These are phyloP conservation scores for Elachura formosa DNA, from an alignment of 2,113 vertebrate genomes.

Conservation along the genomic window DNA sequence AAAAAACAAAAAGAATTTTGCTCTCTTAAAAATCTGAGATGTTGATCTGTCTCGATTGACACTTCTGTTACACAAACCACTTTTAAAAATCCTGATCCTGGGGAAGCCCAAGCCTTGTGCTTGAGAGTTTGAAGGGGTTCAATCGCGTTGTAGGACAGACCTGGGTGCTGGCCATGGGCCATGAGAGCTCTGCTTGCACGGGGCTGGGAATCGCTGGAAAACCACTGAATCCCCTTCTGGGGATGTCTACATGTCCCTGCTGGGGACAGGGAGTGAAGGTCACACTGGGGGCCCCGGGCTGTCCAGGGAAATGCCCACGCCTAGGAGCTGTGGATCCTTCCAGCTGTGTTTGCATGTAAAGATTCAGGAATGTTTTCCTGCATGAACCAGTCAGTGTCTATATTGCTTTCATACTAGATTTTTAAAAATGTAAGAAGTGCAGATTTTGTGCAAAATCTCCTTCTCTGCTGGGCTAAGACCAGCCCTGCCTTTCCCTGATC, in stretches of 20 bases:
- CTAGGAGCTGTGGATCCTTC: background rate
- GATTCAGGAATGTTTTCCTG: background rate
- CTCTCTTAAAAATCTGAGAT: background rate
- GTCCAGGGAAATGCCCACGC: background rate
- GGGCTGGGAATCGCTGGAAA: rapidly evolving
- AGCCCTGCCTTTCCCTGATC: background rate
- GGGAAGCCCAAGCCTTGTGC: background rate
- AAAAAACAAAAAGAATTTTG: background rate
- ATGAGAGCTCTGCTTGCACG: background rate
- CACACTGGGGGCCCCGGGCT: background rate
- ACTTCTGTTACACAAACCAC: background rate
- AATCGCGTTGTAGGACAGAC: background rate
- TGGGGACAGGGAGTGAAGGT: background rate
- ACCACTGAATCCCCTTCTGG: background rate
- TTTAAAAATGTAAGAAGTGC: background rate
- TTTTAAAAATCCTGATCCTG: background rate
- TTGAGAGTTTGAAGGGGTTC: background rate
- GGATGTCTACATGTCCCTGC: background rate
- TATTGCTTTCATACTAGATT: rapidly evolving
- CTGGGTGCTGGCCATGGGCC: background rate
- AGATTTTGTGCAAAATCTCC: background rate
- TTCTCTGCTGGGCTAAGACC: background rate
- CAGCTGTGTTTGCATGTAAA: background rate
- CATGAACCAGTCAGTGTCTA: background rate
- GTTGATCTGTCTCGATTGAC: background rate